A percentile compares a stretch with the other conserved stretches of the same genome.
phyloP scores from a whole-genome alignment of 2,888 invertebrate genomes.

The Amphipyra berbera region DNA sequence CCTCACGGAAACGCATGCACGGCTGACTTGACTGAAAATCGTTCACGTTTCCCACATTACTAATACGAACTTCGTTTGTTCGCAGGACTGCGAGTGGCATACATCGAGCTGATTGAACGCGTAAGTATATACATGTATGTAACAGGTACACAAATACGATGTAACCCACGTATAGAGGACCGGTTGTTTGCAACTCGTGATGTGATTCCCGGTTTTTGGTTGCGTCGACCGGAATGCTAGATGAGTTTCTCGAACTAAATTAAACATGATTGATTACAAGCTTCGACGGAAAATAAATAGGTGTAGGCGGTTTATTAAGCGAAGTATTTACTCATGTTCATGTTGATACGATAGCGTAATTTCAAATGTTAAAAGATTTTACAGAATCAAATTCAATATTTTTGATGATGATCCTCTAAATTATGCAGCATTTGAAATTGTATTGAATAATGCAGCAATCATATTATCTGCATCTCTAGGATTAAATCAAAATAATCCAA shows the following conservation, averaged over 20 bases:
- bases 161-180: slow-evolving; percentile 14
- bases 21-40: slow-evolving; percentile 32
- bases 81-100: slow-evolving; percentile 60
- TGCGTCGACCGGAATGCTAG: slow-evolving; percentile 56
- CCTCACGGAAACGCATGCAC: slow-evolving; percentile 24
- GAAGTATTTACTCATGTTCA: slow-evolving; percentile 16
- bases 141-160: slow-evolving; percentile 20
- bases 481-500: neutral
- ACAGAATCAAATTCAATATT: neutral
- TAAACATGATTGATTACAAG: slow-evolving; percentile 58
- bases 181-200: slow-evolving; percentile 62
- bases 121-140: slow-evolving; percentile 61
- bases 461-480: neutral
- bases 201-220: slow-evolving; percentile 59
- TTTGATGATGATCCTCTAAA: neutral
- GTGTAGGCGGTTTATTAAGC: slow-evolving; percentile 3
- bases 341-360: slow-evolving; percentile 5
- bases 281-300: slow-evolving; percentile 23
- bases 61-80: slow-evolving; percentile 59
- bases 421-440: too few species aligned
- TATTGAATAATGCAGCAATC: slow-evolving; percentile 2
- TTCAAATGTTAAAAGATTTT: neutral
- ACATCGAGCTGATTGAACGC: slow-evolving; percentile 56
- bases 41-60: slow-evolving; percentile 34
- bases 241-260: slow-evolving; percentile 58